Conservation (phyloP, 2,797 vertebrate species). For the Megalops cyprinoides region DNA sequence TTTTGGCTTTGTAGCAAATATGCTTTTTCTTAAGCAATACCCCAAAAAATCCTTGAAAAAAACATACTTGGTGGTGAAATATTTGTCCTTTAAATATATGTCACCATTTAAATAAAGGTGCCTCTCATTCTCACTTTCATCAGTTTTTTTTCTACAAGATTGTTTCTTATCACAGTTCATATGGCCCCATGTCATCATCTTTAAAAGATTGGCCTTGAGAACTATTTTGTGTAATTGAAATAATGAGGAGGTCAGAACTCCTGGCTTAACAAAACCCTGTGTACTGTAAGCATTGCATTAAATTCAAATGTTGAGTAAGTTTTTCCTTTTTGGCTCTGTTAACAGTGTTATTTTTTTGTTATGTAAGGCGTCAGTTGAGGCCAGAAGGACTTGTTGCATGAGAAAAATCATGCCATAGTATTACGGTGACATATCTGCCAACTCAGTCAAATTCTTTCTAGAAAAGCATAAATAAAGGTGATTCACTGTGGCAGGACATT, state of each 20-base stretch:
- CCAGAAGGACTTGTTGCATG: background rate
- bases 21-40: background rate
- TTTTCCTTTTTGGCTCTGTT: background rate
- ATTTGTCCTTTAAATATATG: background rate
- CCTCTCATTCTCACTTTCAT: background rate
- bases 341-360: slow-evolving; percentile 4
- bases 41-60: background rate
- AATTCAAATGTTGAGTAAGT: background rate
- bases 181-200: background rate
- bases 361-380: background rate
- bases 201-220: slow-evolving; percentile 6
- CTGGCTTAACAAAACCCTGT: background rate
- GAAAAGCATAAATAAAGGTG: slow-evolving; percentile 29
- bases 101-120: background rate
- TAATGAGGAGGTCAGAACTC: background rate
- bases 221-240: slow-evolving; percentile 14
- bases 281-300: slow-evolving; percentile 8
- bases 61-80: background rate
- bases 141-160: background rate
- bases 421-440: slow-evolving; percentile 33
- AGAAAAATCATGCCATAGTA: background rate
- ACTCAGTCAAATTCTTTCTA: slow-evolving; percentile 12
- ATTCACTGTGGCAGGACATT: slow-evolving; percentile 34
- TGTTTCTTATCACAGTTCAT: background rate
- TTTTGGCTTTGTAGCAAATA: slow-evolving; percentile 32